These are phyloP conservation scores for Oxytorus armatus DNA, from an alignment of 2,888 invertebrate species.

Conservation along the genomic window DNA sequence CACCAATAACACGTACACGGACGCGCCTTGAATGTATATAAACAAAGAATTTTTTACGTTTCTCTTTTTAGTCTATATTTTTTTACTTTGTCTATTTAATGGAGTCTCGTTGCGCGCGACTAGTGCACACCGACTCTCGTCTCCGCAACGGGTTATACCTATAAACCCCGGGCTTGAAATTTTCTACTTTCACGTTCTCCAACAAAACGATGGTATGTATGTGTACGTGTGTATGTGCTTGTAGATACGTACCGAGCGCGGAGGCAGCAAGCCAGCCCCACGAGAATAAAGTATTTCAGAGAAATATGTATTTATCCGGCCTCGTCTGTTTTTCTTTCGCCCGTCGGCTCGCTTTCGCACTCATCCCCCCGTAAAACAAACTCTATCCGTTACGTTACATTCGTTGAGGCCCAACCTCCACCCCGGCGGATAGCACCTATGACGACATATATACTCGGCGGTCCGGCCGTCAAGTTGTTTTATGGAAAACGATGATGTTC, in stretches of 20 bases:
- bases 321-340: constrained; percentile 39
- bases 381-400: constrained; percentile 30
- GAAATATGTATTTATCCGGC: constrained; percentile 65
- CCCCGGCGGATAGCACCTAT: no score
- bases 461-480: constrained; percentile 46
- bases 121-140: not conserved
- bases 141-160: constrained; percentile 16
- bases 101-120: constrained; percentile 45
- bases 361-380: constrained; percentile 39
- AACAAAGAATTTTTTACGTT: constrained; percentile 18
- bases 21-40: not conserved
- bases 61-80: constrained; percentile 2
- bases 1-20: constrained; percentile 39
- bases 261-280: constrained; percentile 14
- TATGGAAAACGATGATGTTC: constrained; percentile 45
- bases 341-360: not conserved
- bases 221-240: constrained; percentile 12
- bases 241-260: not conserved
- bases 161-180: constrained; percentile 42
- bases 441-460: constrained; percentile 55
- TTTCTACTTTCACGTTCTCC: constrained; percentile 52
- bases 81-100: constrained; percentile 29
- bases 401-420: no score
- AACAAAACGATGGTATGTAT: constrained; percentile 27
- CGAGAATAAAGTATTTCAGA: constrained; percentile 63